Conservation (phyloP, 2,888 invertebrate species). For the Ametastegia equiseti region DNA sequence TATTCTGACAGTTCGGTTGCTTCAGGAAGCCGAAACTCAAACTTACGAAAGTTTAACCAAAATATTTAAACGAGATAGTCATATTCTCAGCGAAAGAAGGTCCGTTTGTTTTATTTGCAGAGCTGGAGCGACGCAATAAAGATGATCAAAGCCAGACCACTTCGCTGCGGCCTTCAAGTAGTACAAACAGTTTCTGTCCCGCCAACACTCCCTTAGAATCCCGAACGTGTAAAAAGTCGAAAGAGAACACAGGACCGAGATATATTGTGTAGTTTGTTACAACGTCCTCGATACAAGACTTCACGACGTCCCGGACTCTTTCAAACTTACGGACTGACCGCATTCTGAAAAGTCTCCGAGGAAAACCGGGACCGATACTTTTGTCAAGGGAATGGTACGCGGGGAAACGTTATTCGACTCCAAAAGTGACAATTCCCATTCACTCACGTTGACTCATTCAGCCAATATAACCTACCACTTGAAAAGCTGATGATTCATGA, state of each 20-base stretch:
- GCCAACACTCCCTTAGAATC: constrained; percentile 29
- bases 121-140: constrained; percentile 55
- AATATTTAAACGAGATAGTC: constrained; percentile 68
- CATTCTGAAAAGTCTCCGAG: constrained; percentile 18
- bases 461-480: neutral
- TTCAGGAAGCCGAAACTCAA: constrained; percentile 39
- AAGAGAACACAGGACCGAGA: constrained; percentile 25
- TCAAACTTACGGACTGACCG: constrained; percentile 45
- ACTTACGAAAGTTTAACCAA: constrained; percentile 66
- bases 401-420: constrained; percentile 39
- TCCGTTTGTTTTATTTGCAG: constrained; percentile 62
- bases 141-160: constrained; percentile 48
- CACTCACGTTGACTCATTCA: constrained; percentile 44
- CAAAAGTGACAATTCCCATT: constrained; percentile 46
- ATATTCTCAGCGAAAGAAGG: constrained; percentile 56
- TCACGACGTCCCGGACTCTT: constrained; percentile 29
- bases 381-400: constrained; percentile 16
- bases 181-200: constrained; percentile 41
- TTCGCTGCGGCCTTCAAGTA: constrained; percentile 38
- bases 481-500: constrained; percentile 42
- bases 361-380: constrained; percentile 36
- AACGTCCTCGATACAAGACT: constrained; percentile 36
- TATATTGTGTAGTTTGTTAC: constrained; percentile 36
- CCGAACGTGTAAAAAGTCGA: neutral
- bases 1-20: neutral